phyloP scores from a whole-genome alignment of 2,888 invertebrate genomes.

The Mellilla xanthometata region DNA sequence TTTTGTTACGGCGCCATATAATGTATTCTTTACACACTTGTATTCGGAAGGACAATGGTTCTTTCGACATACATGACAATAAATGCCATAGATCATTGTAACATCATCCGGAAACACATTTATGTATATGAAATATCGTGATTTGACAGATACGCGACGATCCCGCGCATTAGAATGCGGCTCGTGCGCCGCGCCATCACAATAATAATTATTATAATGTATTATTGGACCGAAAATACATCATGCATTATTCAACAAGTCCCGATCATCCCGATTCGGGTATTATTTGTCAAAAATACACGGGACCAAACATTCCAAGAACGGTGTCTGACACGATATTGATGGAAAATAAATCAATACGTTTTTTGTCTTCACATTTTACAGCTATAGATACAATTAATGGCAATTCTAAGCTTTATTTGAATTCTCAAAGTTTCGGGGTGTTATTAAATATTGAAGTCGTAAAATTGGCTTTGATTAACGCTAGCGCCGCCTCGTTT shows the following conservation, averaged over 20 bases:
- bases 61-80: slow-evolving; percentile 32
- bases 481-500: slow-evolving; percentile 39
- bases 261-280: slow-evolving; percentile 57
- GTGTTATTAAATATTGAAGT: slow-evolving; percentile 23
- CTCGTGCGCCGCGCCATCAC: slow-evolving; percentile 70
- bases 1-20: slow-evolving; percentile 6
- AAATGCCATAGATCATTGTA: slow-evolving; percentile 48
- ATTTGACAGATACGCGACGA: slow-evolving; percentile 56
- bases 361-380: slow-evolving; percentile 10
- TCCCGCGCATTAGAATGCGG: slow-evolving; percentile 72
- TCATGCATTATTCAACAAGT: slow-evolving; percentile 72
- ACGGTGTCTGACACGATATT: slow-evolving; percentile 19
- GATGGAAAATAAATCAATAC: background rate
- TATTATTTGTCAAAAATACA: slow-evolving; percentile 52
- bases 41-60: slow-evolving; percentile 37
- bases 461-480: slow-evolving; percentile 48
- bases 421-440: background rate
- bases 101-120: slow-evolving; percentile 56
- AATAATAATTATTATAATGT: slow-evolving; percentile 61
- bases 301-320: slow-evolving; percentile 27
- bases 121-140: slow-evolving; percentile 58
- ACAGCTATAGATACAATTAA: slow-evolving; percentile 3
- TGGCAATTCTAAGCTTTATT: background rate
- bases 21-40: slow-evolving; percentile 26
- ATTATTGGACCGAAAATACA: slow-evolving; percentile 51